These are phyloP conservation scores for Alectura lathami DNA, from an alignment of 2,113 vertebrate genomes.

Conservation along the genomic window DNA sequence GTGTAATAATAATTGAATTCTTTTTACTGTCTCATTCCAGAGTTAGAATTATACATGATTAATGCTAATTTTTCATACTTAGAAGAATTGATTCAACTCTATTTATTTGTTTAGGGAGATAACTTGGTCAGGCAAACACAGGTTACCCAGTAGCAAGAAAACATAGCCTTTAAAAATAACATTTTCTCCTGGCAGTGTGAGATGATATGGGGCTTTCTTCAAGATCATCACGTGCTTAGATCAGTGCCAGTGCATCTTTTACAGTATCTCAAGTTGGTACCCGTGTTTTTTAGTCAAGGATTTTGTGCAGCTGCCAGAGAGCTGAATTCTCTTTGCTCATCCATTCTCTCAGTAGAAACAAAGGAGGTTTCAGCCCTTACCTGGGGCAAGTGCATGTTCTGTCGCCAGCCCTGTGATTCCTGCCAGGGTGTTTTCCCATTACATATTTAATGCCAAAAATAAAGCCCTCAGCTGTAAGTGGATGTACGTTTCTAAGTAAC, in stretches of 20 bases:
- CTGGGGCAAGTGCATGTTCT: not conserved
- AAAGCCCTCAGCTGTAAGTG: not conserved
- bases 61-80: slow-evolving; percentile 14
- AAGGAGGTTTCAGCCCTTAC: fast-evolving
- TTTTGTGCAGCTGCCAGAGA: not conserved
- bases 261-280: not conserved
- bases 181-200: not conserved
- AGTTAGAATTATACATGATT: slow-evolving; percentile 14
- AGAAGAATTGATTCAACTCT: not conserved
- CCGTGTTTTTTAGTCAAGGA: not conserved
- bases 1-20: slow-evolving; percentile 10
- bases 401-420: not conserved
- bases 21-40: not conserved
- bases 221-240: not conserved
- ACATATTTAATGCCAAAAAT: not conserved
- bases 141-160: not conserved
- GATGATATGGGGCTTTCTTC: not conserved
- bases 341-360: not conserved
- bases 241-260: not conserved
- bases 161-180: not conserved
- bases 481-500: not conserved
- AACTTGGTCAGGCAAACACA: not conserved
- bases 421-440: not conserved
- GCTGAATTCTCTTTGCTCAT: not conserved
- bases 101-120: not conserved